Evolutionary conservation across 2,888 invertebrate species (phyloP).

Genomic region (Ceramica pisi): DNA sequence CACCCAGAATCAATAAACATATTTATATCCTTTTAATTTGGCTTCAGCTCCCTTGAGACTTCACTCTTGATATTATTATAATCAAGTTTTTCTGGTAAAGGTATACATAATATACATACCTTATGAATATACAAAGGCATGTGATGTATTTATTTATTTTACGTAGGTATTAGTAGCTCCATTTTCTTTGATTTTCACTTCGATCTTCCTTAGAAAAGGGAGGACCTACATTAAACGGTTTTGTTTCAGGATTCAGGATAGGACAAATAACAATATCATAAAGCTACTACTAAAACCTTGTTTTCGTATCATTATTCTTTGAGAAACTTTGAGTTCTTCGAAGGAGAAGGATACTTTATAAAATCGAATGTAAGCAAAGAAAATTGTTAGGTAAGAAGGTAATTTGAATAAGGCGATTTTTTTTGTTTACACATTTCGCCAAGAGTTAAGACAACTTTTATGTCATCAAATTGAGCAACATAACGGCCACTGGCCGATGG

Average conservation of each 20-base stretch:
- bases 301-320: conserved; percentile 30
- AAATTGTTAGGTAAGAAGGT: conserved; percentile 20
- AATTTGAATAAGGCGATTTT: conserved; percentile 31
- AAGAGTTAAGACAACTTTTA: conserved; percentile 12
- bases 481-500: neutral
- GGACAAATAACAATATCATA: neutral
- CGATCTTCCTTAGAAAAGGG: neutral
- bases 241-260: neutral
- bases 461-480: neutral
- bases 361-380: conserved; percentile 20
- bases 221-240: neutral
- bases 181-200: neutral
- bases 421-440: conserved; percentile 29
- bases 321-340: conserved; percentile 21
- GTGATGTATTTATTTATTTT: neutral
- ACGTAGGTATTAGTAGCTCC: neutral
- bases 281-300: conserved; percentile 28
- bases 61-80: neutral
- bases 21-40: too few relatives aligned
- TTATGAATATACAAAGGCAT: neutral
- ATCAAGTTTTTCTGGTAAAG: neutral
- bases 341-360: conserved; percentile 1
- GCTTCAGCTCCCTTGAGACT: neutral
- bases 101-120: neutral
- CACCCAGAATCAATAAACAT: neutral